These are phyloP conservation scores for Callocephalon fimbriatum DNA, from an alignment of 2,113 vertebrate genomes.

Conservation along the genomic window DNA sequence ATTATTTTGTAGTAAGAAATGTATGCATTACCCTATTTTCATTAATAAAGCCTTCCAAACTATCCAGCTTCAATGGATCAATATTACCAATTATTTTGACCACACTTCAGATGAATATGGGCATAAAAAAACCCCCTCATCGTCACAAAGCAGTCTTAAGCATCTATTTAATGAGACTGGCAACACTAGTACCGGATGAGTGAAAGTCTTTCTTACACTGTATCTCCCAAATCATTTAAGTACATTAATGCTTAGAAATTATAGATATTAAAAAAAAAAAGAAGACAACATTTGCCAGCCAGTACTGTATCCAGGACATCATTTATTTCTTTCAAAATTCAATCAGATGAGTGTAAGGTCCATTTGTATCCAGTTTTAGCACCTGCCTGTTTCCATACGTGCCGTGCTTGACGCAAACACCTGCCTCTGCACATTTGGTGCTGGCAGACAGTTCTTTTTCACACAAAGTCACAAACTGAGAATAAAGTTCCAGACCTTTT, in stretches of 20 bases:
- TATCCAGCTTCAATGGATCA: not conserved
- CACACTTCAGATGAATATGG: not conserved
- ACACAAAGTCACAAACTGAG: constrained; percentile 84
- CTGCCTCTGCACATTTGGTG: constrained; percentile 71
- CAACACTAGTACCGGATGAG: not conserved
- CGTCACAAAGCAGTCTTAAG: not conserved
- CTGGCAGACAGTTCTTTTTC: constrained; percentile 79
- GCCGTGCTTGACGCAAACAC: constrained; percentile 81
- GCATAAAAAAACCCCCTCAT: not conserved
- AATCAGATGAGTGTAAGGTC: constrained; percentile 92
- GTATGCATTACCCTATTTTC: not conserved
- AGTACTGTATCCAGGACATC: not conserved
- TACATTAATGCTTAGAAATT: not conserved
- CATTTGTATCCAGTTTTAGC: constrained; percentile 91
- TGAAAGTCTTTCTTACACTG: not conserved
- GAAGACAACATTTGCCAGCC: not conserved
- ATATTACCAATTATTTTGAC: not conserved
- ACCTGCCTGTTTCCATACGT: constrained; percentile 95
- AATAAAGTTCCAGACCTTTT: constrained; percentile 87
- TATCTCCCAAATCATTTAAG: not conserved
- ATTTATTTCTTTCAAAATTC: constrained; percentile 84
- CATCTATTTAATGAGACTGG: not conserved
- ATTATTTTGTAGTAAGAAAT: not conserved
- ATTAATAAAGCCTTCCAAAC: not conserved
- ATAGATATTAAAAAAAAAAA: not conserved